These are phyloP conservation scores for Esox niger DNA, from an alignment of 2,113 vertebrate genomes.

Conservation along the genomic window DNA sequence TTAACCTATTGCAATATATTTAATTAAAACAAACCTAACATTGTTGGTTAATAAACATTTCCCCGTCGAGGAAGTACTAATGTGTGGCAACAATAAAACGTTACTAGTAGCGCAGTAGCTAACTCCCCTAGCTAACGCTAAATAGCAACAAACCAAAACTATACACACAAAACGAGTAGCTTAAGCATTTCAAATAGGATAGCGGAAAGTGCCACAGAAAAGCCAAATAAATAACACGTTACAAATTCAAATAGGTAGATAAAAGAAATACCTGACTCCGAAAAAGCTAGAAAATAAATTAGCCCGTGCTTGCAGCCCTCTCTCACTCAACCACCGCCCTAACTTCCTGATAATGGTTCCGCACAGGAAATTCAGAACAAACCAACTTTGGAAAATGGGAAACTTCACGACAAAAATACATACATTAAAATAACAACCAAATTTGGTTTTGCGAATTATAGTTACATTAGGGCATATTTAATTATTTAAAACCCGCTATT, in stretches of 20 bases:
- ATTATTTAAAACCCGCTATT: neutral
- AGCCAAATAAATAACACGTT: neutral
- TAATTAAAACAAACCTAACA: too few relatives aligned
- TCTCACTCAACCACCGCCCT: constrained; percentile 76
- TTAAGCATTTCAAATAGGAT: too few relatives aligned
- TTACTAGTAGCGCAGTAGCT: too few relatives aligned
- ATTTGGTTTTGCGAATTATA: neutral
- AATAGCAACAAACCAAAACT: too few relatives aligned
- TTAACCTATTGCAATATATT: too few relatives aligned
- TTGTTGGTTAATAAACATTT: too few relatives aligned
- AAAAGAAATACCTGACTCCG: constrained; percentile 52
- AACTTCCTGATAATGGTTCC: constrained; percentile 70
- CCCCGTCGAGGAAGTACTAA: too few relatives aligned
- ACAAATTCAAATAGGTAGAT: neutral
- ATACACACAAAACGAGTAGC: too few relatives aligned
- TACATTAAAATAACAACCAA: neutral
- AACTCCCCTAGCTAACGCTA: too few relatives aligned
- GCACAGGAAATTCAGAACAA: constrained; percentile 38
- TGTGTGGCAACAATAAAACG: too few relatives aligned
- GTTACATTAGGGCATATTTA: neutral
- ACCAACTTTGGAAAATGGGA: constrained; percentile 48
- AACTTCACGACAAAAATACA: rapidly evolving
- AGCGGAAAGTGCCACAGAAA: too few relatives aligned
- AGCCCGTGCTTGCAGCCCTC: constrained; percentile 19
- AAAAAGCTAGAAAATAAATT: constrained; percentile 18